A percentile compares a stretch with the other conserved stretches of the same genome.
These are phyloP conservation scores for Apoderus coryli DNA, from an alignment of 2,888 invertebrate genomes.

Conservation along the genomic window DNA sequence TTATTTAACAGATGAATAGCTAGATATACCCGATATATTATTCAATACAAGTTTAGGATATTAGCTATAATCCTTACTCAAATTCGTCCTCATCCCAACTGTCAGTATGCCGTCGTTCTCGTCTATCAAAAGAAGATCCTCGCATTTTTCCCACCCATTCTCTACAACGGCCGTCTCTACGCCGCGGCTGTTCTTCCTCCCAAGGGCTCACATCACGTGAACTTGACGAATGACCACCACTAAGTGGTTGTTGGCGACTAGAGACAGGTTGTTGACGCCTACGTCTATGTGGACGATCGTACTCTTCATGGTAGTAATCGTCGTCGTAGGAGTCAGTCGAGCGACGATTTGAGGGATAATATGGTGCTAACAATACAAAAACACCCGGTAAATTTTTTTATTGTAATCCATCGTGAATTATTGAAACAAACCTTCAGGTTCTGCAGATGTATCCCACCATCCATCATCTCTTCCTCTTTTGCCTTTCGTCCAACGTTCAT, in stretches of 20 bases:
- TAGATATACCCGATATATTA: no score
- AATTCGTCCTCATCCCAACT: conserved; percentile 57
- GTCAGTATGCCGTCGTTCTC: conserved; percentile 37
- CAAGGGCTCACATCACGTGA: conserved; percentile 67
- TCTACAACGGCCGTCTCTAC: conserved; percentile 25
- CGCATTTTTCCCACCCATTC: conserved; percentile 22
- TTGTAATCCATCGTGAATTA: conserved; percentile 2
- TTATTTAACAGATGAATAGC: no score
- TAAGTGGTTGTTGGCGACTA: conserved; percentile 14
- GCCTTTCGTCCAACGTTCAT: conserved; percentile 27
- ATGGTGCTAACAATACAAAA: conserved; percentile 24
- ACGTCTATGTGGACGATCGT: conserved; percentile 28
- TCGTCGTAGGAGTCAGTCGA: conserved; percentile 33
- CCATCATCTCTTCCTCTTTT: conserved; percentile 28
- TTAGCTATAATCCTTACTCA: conserved; percentile 45
- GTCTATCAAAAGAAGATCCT: conserved; percentile 28
- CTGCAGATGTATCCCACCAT: conserved; percentile 34
- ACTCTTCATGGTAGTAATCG: conserved; percentile 31
- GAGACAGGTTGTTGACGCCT: conserved; percentile 24
- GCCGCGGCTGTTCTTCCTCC: conserved; percentile 49
- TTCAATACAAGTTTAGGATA: no score
- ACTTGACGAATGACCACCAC: conserved; percentile 44
- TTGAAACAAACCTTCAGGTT: conserved; percentile 29
- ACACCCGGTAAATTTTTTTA: conserved; percentile 2
- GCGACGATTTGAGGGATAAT: conserved; percentile 27